Evolutionary conservation across 1,140 invertebrate genomes (phyloP).

Genomic region (Drosophila mayri): DNA sequence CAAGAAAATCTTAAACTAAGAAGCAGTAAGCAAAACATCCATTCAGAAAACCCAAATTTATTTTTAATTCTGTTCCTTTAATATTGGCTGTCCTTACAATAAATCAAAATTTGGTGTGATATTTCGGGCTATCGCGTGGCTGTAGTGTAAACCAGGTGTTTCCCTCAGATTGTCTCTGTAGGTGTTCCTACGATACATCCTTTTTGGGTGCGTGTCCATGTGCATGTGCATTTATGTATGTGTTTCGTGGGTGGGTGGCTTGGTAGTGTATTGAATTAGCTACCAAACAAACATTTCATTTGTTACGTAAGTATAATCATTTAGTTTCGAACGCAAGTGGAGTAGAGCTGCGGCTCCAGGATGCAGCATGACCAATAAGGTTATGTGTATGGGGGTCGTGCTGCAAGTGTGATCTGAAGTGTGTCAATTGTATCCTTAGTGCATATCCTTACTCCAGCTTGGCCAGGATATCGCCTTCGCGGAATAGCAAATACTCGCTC

Average conservation of each 20-base stretch:
- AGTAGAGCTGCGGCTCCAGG: conserved; percentile 6
- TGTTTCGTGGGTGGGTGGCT: not conserved
- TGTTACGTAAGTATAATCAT: conserved; percentile 54
- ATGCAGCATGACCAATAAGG: not conserved
- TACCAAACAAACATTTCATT: conserved; percentile 76
- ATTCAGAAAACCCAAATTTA: not conserved
- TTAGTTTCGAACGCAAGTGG: conserved; percentile 74
- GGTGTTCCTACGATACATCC: conserved; percentile 2
- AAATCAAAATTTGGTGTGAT: not conserved
- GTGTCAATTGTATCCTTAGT: not conserved
- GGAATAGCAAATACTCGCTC: conserved; percentile 96
- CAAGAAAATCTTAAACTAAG: no score
- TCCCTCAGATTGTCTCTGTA: not conserved
- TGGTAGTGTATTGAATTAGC: conserved; percentile 12
- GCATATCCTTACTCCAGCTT: conserved; percentile 89
- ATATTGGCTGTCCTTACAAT: conserved; percentile 14
- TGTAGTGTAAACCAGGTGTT: not conserved
- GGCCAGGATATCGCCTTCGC: conserved; percentile 97
- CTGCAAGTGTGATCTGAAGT: not conserved
- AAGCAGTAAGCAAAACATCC: no score
- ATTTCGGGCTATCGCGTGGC: not conserved
- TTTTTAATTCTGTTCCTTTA: not conserved
- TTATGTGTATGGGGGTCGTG: not conserved
- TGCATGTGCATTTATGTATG: not conserved
- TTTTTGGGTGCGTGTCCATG: not conserved